phyloP scores from a whole-genome alignment of 1,140 invertebrate genomes.

The Dinoponera quadriceps region DNA sequence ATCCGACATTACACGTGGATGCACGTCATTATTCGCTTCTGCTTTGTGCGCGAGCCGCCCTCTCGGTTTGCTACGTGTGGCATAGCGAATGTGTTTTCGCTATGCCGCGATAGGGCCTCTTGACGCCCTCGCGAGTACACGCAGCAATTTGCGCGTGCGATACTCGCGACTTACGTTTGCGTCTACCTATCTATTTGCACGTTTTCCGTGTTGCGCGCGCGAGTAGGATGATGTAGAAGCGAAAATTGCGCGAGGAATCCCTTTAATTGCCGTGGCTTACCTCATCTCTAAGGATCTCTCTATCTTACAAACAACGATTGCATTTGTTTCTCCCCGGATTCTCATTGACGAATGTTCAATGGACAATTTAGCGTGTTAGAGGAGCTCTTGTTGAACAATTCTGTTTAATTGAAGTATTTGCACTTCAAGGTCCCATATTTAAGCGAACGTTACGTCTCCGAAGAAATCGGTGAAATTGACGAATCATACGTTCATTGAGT shows the following conservation, averaged over 20 bases:
- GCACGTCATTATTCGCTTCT: slow-evolving; percentile 35
- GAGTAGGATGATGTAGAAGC: background rate
- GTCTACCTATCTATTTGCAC: background rate
- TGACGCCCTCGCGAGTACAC: slow-evolving; percentile 1
- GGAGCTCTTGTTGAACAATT: background rate
- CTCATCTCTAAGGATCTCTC: too few relatives aligned
- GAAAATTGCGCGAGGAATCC: background rate
- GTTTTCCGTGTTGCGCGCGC: background rate
- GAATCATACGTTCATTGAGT: background rate
- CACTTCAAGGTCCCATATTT: background rate
- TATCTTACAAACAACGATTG: too few relatives aligned
- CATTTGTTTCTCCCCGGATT: too few relatives aligned
- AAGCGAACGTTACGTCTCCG: background rate
- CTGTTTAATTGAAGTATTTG: background rate
- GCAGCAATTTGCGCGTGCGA: slow-evolving; percentile 13
- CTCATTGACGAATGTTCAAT: too few relatives aligned
- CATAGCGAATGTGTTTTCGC: slow-evolving; percentile 3
- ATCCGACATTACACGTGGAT: slow-evolving; percentile 44
- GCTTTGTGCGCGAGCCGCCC: slow-evolving; percentile 51
- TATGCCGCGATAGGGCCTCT: background rate
- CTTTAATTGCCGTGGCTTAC: background rate
- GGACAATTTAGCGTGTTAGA: too few relatives aligned
- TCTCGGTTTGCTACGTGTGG: slow-evolving; percentile 25
- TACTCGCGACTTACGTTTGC: background rate
- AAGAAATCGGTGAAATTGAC: background rate